Evolutionary conservation across 2,113 vertebrate species (phyloP), one percentile per base, ranked within the genome.

Genomic region (Boleophthalmus pectinirostris): DNA sequence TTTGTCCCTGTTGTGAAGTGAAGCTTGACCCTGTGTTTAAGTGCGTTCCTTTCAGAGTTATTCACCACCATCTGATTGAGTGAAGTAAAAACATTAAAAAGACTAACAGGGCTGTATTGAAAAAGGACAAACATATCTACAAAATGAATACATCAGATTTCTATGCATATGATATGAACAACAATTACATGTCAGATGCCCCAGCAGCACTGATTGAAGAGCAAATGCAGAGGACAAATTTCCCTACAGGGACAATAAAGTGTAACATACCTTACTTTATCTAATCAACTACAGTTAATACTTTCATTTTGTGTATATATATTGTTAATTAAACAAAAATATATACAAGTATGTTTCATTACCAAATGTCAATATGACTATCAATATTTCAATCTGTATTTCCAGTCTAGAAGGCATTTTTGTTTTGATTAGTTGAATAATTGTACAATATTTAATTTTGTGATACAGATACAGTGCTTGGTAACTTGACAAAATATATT

Each of bases 1-100:
- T 51, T 43, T 25, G 51, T 69, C n/a, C 63, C 14, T 49, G 58
- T n/a, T 33, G 68, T 68, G 66, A 68, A 75, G 68, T 77, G 78
- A 66, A 66, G 58, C 45, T 45, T 68, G 70, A 74, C 71, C 73
- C 73, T 21, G 24, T 33, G 70, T 72, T 21, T 47, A 1, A 12
- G 35, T 53, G 46, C 3, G 13, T 9, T 58, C 25, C 3, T 14
- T 16, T 43, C 38, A 43, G 47, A 23, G 23, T 63, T 1, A 66
- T 56, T 80, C 70, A 51, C 65, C 66, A 58, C 75, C 10, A 18
- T 53, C 35, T 77, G 12, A 68, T 57, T 77, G 38, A 73, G 14
- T 38, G 21, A 72, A 47, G 38, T 10, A 51, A n/a, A 45, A 61
- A 43, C 6, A 76, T 11, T 21, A 16, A 56, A 56, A 56, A 71